Base-by-base conservation (phyloP, 2,797 vertebrate genomes). In the Otolemur crassicaudatus region DNA sequence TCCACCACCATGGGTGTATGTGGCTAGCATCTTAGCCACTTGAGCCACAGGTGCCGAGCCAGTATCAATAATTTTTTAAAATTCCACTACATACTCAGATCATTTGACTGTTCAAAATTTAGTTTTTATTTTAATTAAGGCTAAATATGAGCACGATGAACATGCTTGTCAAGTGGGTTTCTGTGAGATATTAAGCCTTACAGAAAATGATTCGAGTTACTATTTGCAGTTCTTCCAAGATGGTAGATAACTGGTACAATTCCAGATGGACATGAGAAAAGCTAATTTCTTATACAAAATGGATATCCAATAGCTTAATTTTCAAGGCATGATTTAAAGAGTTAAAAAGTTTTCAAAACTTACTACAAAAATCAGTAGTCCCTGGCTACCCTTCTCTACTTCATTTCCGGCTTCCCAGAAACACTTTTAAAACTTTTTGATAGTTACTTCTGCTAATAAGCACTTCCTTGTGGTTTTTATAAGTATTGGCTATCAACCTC, bases 251-350 rank as follows among this genome's bases (percentile, higher is more conserved):
- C 34, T 40, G 20, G 53, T 70, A 63, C 4, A 70, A 87, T 43
- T 83, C 22, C 75, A 72, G 14, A n/a, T 31, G 23, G 19, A 73
- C 13, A 92, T 17, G 49, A 49, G 13, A 49, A 22, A 73, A 67
- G 40, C 29, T 40, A 82, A 77, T 27, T 58, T 87, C 67, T 67
- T 82, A 61, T 23, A 65, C 29, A 81, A 23, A 77, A 82, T 12
- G 19, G 63, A 82, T 58, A 1, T 29, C 20, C 49, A 65, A 58
- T 13, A 6, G 34, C 46, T 96, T 93, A 76, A 81, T 67, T 87
- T 96, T 84, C 60, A 91, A 90, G 67, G 31, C 56, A 70, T 75
- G 4, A 27, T 70, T 92, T 58, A 70, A 88, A 80, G 40, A 94
- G 69, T 60, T 65, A 40, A 60, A 16, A 93, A 96, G 65, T 84